Percentiles rank a stretch among this genome's conserved stretches.
These are phyloP conservation scores for Raja brachyura DNA, from an alignment of 2,113 vertebrate species.

Conservation along the genomic window DNA sequence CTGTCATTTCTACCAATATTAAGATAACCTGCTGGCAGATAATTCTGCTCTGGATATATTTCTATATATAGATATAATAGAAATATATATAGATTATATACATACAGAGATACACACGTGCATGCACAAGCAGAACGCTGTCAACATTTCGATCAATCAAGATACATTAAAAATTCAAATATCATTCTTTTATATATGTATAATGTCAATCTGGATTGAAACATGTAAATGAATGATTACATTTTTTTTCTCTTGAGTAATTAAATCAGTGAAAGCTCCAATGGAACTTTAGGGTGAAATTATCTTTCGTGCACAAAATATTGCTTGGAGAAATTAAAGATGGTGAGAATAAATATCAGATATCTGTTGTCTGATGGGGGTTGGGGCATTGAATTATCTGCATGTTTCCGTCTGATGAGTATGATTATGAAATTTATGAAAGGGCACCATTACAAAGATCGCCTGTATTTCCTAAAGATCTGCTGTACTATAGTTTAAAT, in stretches of 20 bases:
- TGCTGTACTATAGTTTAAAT: no score
- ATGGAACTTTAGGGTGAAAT: background rate
- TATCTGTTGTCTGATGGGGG: background rate
- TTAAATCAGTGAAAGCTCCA: background rate
- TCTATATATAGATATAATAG: background rate
- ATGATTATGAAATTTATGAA: no score
- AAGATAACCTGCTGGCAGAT: background rate
- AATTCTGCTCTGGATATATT: background rate
- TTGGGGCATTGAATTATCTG: no score
- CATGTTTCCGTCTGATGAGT: no score
- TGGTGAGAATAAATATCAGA: background rate
- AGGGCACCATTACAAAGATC: no score
- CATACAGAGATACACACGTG: no score
- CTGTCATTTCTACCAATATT: background rate
- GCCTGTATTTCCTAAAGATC: no score
- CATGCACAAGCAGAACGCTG: background rate
- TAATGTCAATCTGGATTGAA: background rate
- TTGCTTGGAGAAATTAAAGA: background rate
- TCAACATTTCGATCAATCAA: background rate
- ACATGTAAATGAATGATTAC: background rate
- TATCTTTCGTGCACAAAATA: background rate
- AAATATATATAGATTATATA: no score
- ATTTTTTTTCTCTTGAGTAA: slow-evolving; percentile 15
- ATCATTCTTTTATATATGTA: background rate
- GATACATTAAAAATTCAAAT: background rate